Percentiles rank a stretch among this genome's conserved stretches.
These are phyloP conservation scores for Acrocyrtus sp. DNA, from an alignment of 2,888 invertebrate species.

Conservation along the genomic window DNA sequence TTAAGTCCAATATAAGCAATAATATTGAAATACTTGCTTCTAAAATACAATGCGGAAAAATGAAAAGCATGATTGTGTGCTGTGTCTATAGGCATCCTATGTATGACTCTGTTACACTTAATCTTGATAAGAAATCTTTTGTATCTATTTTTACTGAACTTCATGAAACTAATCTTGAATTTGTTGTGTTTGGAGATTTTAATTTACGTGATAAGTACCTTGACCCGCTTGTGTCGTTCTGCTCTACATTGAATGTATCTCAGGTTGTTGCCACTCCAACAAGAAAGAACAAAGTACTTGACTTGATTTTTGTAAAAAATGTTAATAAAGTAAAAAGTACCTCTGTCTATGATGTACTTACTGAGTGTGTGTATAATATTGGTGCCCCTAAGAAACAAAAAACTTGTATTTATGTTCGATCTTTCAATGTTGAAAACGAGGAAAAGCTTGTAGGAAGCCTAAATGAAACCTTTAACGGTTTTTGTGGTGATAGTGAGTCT, in stretches of 20 bases:
- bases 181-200: not conserved
- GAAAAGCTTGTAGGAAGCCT: not conserved
- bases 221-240: not conserved
- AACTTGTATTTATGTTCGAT: not conserved
- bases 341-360: not conserved
- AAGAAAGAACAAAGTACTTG: not conserved
- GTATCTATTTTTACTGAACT: not conserved
- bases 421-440: not conserved
- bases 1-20: not conserved
- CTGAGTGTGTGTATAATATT: not conserved
- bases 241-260: not conserved
- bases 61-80: not conserved
- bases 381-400: not conserved
- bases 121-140: not conserved
- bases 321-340: not conserved
- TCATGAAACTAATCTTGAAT: not conserved
- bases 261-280: not conserved
- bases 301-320: not conserved
- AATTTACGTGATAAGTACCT: not conserved
- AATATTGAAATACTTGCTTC: not conserved
- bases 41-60: not conserved
- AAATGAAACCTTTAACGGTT: not conserved
- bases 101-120: not conserved
- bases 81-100: not conserved
- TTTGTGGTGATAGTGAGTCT: too few relatives aligned